Conservation (phyloP, 2,113 vertebrate genomes). For the Paracanthobrama guichenoti region DNA sequence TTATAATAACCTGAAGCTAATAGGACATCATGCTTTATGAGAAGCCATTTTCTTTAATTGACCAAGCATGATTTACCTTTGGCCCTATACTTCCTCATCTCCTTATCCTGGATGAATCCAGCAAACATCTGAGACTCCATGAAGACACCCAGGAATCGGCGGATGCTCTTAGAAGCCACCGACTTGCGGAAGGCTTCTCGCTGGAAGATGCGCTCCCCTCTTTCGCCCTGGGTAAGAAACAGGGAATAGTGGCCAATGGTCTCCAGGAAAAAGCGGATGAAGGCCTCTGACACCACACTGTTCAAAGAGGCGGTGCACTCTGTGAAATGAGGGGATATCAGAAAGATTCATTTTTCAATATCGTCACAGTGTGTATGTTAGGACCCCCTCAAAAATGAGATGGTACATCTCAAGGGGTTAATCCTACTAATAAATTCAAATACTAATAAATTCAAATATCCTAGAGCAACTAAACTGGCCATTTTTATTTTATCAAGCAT, state of each 20-base stretch:
- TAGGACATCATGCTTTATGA: background rate
- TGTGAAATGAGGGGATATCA: slow-evolving; percentile 65
- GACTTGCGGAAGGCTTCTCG: slow-evolving; percentile 97
- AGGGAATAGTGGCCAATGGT: slow-evolving; percentile 96
- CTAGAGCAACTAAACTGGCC: background rate
- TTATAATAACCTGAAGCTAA: background rate
- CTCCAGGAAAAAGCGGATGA: slow-evolving; percentile 99
- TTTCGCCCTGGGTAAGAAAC: slow-evolving; percentile 93
- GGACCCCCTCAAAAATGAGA: too few relatives aligned
- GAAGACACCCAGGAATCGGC: slow-evolving; percentile 97
- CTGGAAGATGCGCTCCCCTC: slow-evolving; percentile 91
- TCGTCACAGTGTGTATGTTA: too few relatives aligned
- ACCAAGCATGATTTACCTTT: slow-evolving; percentile 79
- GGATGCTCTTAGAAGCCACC: slow-evolving; percentile 97
- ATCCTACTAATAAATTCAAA: too few relatives aligned
- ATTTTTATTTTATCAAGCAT: background rate
- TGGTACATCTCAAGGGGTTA: too few relatives aligned
- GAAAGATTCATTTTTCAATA: background rate
- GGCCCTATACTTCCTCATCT: slow-evolving; percentile 91
- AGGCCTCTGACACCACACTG: slow-evolving; percentile 95
- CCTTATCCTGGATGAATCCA: slow-evolving; percentile 97
- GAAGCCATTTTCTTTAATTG: background rate
- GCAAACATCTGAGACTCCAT: slow-evolving; percentile 99
- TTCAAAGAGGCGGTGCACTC: slow-evolving; percentile 94
- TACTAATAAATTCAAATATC: background rate